Conservation (phyloP, 2,113 vertebrate species). For the Tricholaema leucomelas region DNA sequence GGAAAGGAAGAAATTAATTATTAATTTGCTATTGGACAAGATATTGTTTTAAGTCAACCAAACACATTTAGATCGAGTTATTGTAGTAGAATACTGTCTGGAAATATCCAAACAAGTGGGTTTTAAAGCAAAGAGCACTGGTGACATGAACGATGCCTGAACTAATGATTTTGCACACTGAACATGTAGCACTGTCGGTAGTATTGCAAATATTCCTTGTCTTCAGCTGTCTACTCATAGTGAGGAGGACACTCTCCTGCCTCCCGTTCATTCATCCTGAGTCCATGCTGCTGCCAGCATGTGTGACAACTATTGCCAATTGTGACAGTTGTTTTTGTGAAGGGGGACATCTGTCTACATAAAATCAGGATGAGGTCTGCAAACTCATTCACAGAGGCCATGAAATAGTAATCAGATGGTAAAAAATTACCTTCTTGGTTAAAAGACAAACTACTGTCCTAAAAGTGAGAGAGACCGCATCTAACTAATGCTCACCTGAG, state of each 20-base stretch:
- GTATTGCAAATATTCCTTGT: not conserved
- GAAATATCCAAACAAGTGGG: not conserved
- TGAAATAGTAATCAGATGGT: slow-evolving; percentile 44
- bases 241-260: not conserved
- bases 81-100: not conserved
- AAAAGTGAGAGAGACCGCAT: not conserved
- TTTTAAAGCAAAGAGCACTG: not conserved
- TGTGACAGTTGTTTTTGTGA: slow-evolving; percentile 58
- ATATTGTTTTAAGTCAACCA: not conserved
- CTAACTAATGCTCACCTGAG: not conserved
- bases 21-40: not conserved
- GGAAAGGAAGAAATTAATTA: not conserved
- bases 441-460: slow-evolving; percentile 5
- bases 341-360: slow-evolving; percentile 52
- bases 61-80: not conserved
- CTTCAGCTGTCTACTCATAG: not conserved
- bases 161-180: fast-evolving
- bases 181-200: not conserved
- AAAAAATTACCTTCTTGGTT: slow-evolving; percentile 49
- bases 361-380: slow-evolving; percentile 27
- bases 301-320: slow-evolving; percentile 8
- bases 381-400: slow-evolving; percentile 35
- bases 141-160: not conserved
- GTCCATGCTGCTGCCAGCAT: slow-evolving; percentile 13
- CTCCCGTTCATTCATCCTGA: not conserved